Base-by-base conservation (phyloP, 2,888 invertebrate species). In the Hemistola chrysoprasaria region DNA sequence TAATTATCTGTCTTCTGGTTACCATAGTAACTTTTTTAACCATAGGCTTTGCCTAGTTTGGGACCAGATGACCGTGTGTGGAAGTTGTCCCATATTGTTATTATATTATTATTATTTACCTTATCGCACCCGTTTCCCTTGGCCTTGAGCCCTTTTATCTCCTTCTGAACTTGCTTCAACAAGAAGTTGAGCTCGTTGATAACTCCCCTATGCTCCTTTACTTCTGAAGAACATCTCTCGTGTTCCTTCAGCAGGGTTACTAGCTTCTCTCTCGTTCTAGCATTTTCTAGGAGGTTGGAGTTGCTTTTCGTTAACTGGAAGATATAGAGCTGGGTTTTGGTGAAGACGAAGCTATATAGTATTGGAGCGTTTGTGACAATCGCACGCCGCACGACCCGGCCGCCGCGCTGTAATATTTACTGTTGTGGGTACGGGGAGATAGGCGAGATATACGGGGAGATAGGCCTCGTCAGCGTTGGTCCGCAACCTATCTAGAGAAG, bases 201-300 rank as follows among this genome's bases (percentile, higher is more conserved):
- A 42, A 81, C 90, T 3, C 77, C 71, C 4, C 85, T 78, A 46
- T 91, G 90, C 6, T 78, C 78, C 8, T 78, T 74, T 6, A 92
- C 91, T 44, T 88, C 86, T 0, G 83, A 65, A 0, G 88, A 74
- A 44, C 89, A 90, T 23, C 85, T 85, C 40, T 91, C 88, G 48
- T 92, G 90, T 25, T 91, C 89, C 8, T 88, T 80, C 6, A 93
- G 65, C 0, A 93, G 78, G 0, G 69, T 65, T 24, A 90, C 77
- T 44, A 94, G 75, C 45, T 89, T 90, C 22, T 87, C 83, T 0
- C 90, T 77, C 1, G 90, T 83, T 47, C 72, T 79, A 1, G 83
- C 78, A 48, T 92, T 92, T 59, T 90, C 90, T 29, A 89, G 79
- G 25, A 87, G 71, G 59, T 92, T 93, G 1, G 85, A 79, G 0